phyloP scores from a whole-genome alignment of 2,113 vertebrate species.

The Thalassoma bifasciatum region DNA sequence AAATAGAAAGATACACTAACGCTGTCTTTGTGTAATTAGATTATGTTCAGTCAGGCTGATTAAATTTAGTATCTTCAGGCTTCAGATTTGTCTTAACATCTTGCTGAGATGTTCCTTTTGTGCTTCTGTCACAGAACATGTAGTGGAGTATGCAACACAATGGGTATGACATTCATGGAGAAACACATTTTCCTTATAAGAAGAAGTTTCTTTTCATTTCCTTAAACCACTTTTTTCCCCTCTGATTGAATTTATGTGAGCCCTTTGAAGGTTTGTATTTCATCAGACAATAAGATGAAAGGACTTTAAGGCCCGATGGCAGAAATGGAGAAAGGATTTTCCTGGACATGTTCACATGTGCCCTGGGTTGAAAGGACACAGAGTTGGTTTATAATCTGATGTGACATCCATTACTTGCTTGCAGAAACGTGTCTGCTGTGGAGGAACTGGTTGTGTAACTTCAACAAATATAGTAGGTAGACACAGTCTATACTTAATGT shows the following conservation, averaged over 20 bases:
- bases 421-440: conserved; percentile 22
- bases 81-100: conserved; percentile 35
- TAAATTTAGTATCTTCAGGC: conserved; percentile 53
- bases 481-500: background rate
- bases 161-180: conserved; percentile 10
- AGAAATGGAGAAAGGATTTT: conserved; percentile 50
- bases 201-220: conserved; percentile 46
- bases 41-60: conserved; percentile 45
- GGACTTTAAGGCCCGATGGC: conserved; percentile 30
- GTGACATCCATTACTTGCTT: conserved; percentile 59
- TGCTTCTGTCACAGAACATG: conserved; percentile 23
- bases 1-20: conserved; percentile 50
- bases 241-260: conserved; percentile 43
- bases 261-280: conserved; percentile 69
- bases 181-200: conserved; percentile 22
- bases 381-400: conserved; percentile 61
- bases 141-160: background rate
- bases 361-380: conserved; percentile 61
- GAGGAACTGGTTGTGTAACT: conserved; percentile 8
- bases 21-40: conserved; percentile 57
- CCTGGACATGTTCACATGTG: conserved; percentile 51
- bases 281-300: conserved; percentile 69
- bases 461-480: conserved; percentile 12
- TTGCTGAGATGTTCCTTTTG: conserved; percentile 13
- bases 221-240: conserved; percentile 34